These are phyloP conservation scores for Formicarius rufipectus DNA, from an alignment of 2,113 vertebrate genomes.

Conservation along the genomic window DNA sequence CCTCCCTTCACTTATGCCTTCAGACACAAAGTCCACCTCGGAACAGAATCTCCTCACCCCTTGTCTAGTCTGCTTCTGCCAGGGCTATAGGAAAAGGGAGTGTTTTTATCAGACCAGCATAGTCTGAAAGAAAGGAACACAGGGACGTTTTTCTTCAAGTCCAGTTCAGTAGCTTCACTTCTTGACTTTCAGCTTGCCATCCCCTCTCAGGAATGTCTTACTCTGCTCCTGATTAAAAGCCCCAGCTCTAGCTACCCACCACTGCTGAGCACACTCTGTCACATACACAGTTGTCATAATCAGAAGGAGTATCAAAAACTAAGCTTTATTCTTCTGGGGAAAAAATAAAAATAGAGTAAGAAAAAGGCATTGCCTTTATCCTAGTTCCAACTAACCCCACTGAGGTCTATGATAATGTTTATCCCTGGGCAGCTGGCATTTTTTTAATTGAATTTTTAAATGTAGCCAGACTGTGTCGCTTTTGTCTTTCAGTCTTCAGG, in stretches of 20 bases:
- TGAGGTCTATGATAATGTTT: slow-evolving; percentile 43
- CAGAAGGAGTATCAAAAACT: not conserved
- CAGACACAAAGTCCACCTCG: not conserved
- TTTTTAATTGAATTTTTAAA: slow-evolving; percentile 69
- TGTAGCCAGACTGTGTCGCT: slow-evolving; percentile 22
- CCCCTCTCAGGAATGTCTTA: not conserved
- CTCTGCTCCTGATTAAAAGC: not conserved
- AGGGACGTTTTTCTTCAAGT: not conserved
- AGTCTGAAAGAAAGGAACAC: not conserved
- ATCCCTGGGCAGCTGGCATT: slow-evolving; percentile 61
- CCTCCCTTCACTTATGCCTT: not conserved
- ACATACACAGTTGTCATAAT: not conserved
- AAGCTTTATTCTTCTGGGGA: not conserved
- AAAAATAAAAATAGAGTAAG: not conserved
- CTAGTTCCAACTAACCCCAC: not conserved
- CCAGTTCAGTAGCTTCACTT: not conserved
- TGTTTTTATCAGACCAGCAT: not conserved
- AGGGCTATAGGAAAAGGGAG: not conserved
- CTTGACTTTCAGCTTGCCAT: not conserved
- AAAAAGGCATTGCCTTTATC: slow-evolving; percentile 1
- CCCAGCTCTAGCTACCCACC: not conserved
- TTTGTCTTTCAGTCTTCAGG: slow-evolving; percentile 56
- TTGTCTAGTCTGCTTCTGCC: not conserved
- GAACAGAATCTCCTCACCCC: not conserved
- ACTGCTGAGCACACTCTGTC: not conserved